Evolutionary conservation across 2,113 vertebrate species (phyloP).

Genomic region (Orthochromis malagaraziensis): DNA sequence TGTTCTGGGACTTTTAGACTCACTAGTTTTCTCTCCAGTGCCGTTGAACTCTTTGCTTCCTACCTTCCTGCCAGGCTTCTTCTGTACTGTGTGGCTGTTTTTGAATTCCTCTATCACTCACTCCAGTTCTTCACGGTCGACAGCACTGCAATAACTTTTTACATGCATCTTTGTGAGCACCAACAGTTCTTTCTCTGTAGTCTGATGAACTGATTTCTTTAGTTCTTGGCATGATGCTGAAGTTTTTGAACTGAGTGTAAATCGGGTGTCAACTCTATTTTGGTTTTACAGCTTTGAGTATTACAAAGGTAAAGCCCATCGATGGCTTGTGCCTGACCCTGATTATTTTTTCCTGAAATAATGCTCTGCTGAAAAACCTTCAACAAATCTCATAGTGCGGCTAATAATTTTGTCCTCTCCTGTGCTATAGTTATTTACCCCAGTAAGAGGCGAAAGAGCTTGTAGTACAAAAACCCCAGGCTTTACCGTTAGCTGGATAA

Average conservation of each 20-base stretch:
- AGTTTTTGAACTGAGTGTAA: background rate
- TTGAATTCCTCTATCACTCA: background rate
- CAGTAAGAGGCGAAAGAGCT: background rate
- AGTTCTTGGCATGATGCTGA: background rate
- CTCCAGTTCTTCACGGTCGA: background rate
- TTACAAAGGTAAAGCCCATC: background rate
- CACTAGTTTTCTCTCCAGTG: background rate
- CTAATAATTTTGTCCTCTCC: background rate
- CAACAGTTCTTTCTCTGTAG: background rate
- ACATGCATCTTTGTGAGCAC: background rate
- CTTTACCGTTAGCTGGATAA: fast-evolving
- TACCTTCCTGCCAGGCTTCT: background rate
- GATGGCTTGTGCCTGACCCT: background rate
- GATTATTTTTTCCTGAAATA: background rate
- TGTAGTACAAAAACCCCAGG: background rate
- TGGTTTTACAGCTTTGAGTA: background rate
- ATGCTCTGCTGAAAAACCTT: background rate
- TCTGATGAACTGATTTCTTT: background rate
- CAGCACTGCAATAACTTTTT: background rate
- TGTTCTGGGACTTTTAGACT: background rate
- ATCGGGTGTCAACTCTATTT: background rate
- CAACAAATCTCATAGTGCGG: background rate
- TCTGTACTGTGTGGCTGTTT: background rate
- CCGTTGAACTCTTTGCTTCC: background rate
- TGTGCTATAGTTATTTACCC: background rate